A percentile compares a stretch with the other conserved stretches of the same genome.
Evolutionary conservation across 2,888 invertebrate genomes (phyloP).

Genomic region (Troides oblongomaculatus): DNA sequence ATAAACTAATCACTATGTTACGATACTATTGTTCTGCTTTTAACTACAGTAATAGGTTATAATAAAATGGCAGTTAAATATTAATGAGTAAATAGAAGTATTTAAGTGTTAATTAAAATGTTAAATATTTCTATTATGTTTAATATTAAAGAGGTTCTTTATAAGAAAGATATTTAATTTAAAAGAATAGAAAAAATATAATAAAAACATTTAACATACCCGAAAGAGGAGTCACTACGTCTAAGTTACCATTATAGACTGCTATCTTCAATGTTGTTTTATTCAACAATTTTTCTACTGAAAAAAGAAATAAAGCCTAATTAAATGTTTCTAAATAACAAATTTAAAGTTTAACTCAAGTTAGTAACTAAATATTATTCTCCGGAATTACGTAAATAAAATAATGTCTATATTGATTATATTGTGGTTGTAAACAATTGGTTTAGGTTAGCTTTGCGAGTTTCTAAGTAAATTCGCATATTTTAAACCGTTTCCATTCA

Average conservation of each 20-base stretch:
- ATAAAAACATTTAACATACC: constrained; percentile 46
- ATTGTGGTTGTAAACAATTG: background rate
- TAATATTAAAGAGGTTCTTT: no score
- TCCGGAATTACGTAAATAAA: no score
- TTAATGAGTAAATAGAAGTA: no score
- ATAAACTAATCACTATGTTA: background rate
- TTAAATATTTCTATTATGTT: no score
- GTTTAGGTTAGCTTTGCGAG: background rate
- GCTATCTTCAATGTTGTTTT: constrained; percentile 59
- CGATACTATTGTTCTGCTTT: background rate
- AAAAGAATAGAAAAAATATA: background rate
- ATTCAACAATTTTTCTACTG: constrained; percentile 67
- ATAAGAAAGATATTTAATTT: no score
- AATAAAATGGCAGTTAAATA: no score
- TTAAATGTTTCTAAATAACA: no score
- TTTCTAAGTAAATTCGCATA: background rate
- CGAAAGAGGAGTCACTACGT: constrained; percentile 64
- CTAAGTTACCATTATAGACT: constrained; percentile 69
- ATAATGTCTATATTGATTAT: background rate
- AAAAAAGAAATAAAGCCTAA: constrained; percentile 37
- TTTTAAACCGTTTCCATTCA: background rate
- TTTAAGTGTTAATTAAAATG: no score
- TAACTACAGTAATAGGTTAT: background rate
- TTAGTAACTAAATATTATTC: no score
- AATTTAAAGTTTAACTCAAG: no score